phyloP scores from a whole-genome alignment of 2,113 vertebrate genomes.

The Antechinus stuartii region DNA sequence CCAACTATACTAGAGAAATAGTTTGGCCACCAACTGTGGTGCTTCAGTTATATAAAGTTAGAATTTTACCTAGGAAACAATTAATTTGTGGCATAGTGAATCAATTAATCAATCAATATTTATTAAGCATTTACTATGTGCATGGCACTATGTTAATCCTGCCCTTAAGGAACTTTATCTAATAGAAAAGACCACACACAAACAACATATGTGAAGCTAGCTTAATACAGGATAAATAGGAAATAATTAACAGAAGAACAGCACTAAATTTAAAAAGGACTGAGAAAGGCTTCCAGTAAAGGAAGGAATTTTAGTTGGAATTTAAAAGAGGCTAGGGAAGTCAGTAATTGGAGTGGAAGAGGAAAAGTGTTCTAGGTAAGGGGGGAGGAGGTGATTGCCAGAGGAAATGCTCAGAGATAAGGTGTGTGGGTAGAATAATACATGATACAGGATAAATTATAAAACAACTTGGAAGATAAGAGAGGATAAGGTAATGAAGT shows the following conservation, averaged over 20 bases:
- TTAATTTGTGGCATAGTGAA: not conserved
- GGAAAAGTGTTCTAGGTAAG: not conserved
- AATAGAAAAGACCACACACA: not conserved
- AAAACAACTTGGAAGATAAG: not conserved
- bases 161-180: not conserved
- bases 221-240: not conserved
- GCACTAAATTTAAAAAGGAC: not conserved
- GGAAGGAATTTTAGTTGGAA: not conserved
- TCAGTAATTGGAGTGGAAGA: not conserved
- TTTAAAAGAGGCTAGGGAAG: not conserved
- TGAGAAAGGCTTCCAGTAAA: not conserved
- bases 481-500: not conserved
- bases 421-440: not conserved
- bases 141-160: not conserved
- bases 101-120: not conserved
- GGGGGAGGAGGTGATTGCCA: not conserved
- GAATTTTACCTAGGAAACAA: not conserved
- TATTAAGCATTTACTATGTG: not conserved
- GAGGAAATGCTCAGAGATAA: not conserved
- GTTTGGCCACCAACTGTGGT: not conserved
- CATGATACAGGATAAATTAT: not conserved
- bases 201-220: not conserved
- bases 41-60: not conserved
- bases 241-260: not conserved
- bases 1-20: not conserved